These are phyloP conservation scores for Drosophila insularis DNA, from an alignment of 1,140 invertebrate genomes.

Conservation along the genomic window DNA sequence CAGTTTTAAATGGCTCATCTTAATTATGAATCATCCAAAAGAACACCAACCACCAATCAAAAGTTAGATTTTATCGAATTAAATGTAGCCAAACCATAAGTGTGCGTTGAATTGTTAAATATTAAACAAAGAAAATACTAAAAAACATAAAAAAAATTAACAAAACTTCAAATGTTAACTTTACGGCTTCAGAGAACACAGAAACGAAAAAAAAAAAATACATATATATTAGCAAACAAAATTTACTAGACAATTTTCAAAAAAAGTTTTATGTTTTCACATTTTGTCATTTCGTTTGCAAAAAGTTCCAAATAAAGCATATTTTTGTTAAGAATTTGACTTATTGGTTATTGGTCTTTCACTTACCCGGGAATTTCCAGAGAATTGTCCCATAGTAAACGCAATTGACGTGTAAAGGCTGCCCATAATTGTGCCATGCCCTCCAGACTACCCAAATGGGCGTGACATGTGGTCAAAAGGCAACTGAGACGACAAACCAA, in stretches of 20 bases:
- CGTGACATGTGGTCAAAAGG: slow-evolving; percentile 90
- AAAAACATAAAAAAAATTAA: slow-evolving; percentile 40
- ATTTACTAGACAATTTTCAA: slow-evolving; percentile 59
- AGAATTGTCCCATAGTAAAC: slow-evolving; percentile 93
- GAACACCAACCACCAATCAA: slow-evolving; percentile 45
- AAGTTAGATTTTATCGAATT: slow-evolving; percentile 54
- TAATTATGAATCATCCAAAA: slow-evolving; percentile 16
- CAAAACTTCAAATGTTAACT: slow-evolving; percentile 58
- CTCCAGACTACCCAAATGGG: slow-evolving; percentile 89
- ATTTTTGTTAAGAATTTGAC: slow-evolving; percentile 65
- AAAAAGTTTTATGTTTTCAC: slow-evolving; percentile 34
- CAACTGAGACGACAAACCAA: slow-evolving; percentile 92
- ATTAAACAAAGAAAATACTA: slow-evolving; percentile 37
- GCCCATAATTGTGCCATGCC: slow-evolving; percentile 96
- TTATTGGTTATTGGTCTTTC: neutral
- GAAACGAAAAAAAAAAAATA: slow-evolving; percentile 37
- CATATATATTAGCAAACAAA: slow-evolving; percentile 30
- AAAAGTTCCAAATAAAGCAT: slow-evolving; percentile 70
- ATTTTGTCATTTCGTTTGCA: slow-evolving; percentile 45
- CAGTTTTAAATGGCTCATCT: slow-evolving; percentile 21
- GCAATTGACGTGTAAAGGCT: slow-evolving; percentile 94
- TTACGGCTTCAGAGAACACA: slow-evolving; percentile 63
- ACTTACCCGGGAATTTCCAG: slow-evolving; percentile 93
- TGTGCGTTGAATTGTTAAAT: slow-evolving; percentile 74
- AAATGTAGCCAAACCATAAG: slow-evolving; percentile 49